Evolutionary conservation across 1,140 invertebrate genomes (phyloP).

Genomic region (Bombus pascuorum): DNA sequence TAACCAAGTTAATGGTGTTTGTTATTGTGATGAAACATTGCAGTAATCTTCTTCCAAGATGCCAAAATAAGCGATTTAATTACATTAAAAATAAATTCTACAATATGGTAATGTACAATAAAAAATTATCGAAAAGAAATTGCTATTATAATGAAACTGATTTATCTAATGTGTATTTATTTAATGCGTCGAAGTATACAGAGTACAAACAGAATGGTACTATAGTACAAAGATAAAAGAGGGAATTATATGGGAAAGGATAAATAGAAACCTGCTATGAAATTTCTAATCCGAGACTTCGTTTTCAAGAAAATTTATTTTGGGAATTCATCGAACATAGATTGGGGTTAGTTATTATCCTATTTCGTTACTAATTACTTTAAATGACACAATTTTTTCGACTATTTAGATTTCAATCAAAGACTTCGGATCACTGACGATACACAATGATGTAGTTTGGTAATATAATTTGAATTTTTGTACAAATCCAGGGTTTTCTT

Average conservation of each 20-base stretch:
- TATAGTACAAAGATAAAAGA: background rate
- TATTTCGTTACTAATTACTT: no score
- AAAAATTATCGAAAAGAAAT: background rate
- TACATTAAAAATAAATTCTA: background rate
- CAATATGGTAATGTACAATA: background rate
- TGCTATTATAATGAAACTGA: background rate
- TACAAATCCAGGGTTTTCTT: no score
- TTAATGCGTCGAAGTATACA: background rate
- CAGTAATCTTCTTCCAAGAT: background rate
- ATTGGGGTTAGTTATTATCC: no score
- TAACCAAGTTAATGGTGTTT: background rate
- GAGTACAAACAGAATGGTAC: background rate
- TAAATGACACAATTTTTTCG: no score
- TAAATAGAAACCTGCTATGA: background rate
- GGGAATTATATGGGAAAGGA: background rate
- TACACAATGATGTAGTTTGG: no score
- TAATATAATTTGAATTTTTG: no score
- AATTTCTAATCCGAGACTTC: background rate
- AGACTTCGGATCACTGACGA: no score
- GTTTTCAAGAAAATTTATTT: no score
- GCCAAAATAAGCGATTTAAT: background rate
- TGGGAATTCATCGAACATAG: no score
- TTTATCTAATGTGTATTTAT: conserved; percentile 13
- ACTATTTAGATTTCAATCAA: no score
- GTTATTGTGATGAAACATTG: background rate